phyloP scores from a whole-genome alignment of 2,888 invertebrate species.

The Steinernema carpocapsae region DNA sequence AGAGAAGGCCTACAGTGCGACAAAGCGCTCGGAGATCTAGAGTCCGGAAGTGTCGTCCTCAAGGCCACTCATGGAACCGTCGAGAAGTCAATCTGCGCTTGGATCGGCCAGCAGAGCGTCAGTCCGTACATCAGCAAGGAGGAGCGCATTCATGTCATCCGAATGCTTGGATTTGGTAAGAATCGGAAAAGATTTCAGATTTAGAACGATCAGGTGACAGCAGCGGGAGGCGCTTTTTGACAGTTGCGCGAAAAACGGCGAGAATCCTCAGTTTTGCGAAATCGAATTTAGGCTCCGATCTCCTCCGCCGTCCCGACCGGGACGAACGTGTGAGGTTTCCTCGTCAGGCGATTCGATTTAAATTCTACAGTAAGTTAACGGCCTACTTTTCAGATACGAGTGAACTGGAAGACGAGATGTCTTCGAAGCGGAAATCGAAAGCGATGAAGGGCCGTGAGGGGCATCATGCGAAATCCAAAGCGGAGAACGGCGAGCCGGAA shows the following conservation, averaged over 20 bases:
- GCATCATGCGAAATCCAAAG: constrained; percentile 7
- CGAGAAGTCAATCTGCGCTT: constrained; percentile 42
- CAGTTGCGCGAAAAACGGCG: too few relatives aligned
- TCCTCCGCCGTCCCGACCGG: too few relatives aligned
- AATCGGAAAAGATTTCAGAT: neutral
- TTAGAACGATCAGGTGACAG: too few relatives aligned
- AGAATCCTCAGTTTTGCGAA: too few relatives aligned
- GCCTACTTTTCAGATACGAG: constrained; percentile 32
- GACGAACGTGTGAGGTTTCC: too few relatives aligned
- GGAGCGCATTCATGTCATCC: constrained; percentile 56
- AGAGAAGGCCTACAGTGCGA: constrained; percentile 9
- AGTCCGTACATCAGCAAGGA: constrained; percentile 61
- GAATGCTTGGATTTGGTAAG: constrained; percentile 32
- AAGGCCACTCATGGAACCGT: constrained; percentile 11
- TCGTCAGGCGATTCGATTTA: too few relatives aligned
- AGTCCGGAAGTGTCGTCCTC: constrained; percentile 27
- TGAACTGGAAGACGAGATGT: constrained; percentile 31
- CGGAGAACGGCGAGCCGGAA: neutral
- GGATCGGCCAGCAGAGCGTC: constrained; percentile 60
- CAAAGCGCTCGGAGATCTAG: neutral
- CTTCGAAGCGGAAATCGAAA: constrained; percentile 32
- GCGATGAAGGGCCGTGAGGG: neutral
- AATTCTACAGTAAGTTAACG: too few relatives aligned
- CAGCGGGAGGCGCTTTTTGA: too few relatives aligned
- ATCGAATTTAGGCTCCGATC: too few relatives aligned